A percentile compares a stretch with the other conserved stretches of the same genome.
phyloP scores from a whole-genome alignment of 2,888 invertebrate species.

The Hyles lineata region DNA sequence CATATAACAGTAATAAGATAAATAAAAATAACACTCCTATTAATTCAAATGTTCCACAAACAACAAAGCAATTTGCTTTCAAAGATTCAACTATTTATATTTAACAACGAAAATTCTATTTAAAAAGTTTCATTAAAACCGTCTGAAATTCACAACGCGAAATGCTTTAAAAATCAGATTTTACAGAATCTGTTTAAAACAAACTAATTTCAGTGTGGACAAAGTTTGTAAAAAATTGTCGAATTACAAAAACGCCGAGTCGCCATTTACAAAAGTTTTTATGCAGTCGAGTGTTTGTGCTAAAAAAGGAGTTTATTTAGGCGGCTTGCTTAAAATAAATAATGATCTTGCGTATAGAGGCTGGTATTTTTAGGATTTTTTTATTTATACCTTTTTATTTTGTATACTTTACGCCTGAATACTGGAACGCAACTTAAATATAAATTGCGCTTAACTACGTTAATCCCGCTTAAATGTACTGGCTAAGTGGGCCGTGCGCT shows the following conservation, averaged over 20 bases:
- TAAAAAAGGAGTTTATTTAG: background rate
- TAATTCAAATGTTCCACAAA: background rate
- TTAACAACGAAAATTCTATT: background rate
- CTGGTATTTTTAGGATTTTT: background rate
- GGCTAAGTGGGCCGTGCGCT: no score
- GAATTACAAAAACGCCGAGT: conserved; percentile 7
- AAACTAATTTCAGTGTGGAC: conserved; percentile 9
- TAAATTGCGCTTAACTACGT: no score
- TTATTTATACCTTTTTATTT: no score
- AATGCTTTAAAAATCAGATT: background rate
- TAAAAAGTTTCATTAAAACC: conserved; percentile 4
- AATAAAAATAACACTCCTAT: background rate
- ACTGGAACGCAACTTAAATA: no score
- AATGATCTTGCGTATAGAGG: no score
- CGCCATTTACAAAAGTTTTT: background rate
- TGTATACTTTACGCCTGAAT: no score
- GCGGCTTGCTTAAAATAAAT: conserved; percentile 3
- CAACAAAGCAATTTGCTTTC: no score
- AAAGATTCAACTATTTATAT: background rate
- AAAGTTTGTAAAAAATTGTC: conserved; percentile 4
- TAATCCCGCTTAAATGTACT: no score
- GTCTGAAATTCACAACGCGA: background rate
- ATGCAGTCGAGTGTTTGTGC: background rate
- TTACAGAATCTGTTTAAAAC: conserved; percentile 15
- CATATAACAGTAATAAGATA: background rate